These are phyloP conservation scores for Apantesis nais DNA, from an alignment of 2,888 invertebrate species.

Conservation along the genomic window DNA sequence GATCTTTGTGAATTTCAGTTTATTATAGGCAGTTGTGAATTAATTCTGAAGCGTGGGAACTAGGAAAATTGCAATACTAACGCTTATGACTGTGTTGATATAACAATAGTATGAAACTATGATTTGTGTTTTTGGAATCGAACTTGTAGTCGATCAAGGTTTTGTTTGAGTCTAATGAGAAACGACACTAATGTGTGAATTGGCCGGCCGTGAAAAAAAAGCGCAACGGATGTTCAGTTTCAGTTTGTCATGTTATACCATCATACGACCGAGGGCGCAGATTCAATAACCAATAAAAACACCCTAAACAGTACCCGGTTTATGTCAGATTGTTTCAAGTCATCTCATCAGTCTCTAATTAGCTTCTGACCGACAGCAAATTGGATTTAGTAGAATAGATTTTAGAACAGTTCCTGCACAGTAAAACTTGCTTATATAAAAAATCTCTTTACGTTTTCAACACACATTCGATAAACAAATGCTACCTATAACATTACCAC, in stretches of 20 bases:
- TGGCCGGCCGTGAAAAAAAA: background rate
- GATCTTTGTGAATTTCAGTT: slow-evolving; percentile 48
- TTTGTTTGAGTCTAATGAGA: slow-evolving; percentile 20
- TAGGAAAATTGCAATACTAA: slow-evolving; percentile 44
- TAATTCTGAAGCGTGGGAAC: slow-evolving; percentile 37
- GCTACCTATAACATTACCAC: background rate
- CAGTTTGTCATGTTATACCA: background rate
- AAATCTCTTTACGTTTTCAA: background rate
- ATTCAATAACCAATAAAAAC: background rate
- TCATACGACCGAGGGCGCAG: background rate
- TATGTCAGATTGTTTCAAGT: background rate
- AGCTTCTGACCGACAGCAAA: slow-evolving; percentile 13
- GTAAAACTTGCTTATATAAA: background rate
- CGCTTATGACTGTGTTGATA: slow-evolving; percentile 42
- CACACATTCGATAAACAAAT: background rate
- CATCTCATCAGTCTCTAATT: too few relatives aligned
- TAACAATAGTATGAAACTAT: slow-evolving; percentile 29
- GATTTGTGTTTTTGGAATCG: slow-evolving; percentile 37
- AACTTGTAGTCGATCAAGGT: slow-evolving; percentile 26
- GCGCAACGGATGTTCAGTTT: background rate
- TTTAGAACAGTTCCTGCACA: slow-evolving; percentile 41
- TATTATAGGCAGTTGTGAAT: slow-evolving; percentile 40
- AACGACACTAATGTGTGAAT: slow-evolving; percentile 6
- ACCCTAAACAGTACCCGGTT: background rate
- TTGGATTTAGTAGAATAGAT: slow-evolving; percentile 46